Base-by-base conservation (phyloP, 2,888 invertebrate species). In the Melolontha melolontha region DNA sequence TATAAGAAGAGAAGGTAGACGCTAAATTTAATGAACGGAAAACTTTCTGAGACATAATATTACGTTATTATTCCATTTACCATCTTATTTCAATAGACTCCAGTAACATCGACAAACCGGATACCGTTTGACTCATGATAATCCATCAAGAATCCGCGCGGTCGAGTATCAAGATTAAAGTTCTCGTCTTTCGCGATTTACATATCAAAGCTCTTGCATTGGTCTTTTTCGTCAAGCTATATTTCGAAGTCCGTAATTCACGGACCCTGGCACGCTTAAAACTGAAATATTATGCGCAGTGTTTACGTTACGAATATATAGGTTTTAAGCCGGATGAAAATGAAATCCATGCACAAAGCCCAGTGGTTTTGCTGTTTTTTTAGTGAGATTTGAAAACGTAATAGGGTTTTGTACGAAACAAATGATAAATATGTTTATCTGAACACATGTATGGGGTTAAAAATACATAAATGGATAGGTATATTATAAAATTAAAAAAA, bases 191-290 rank as follows among this genome's bases (percentile, higher is more conserved):
- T 29, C 47, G 47, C 34, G 59, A 62, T 62, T 62, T 62, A 47
- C 59, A 62, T 62, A 62, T 62, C 59, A 62, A 62, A 62, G 59
- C 47, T 47, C 47, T 62, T 8, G 59, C 47, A 14, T n/a, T 34
- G 34, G 59, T 17, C 34, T 62, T 49, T 47, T 47, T 62, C 29
- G 47, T 47, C 22, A 16, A 47, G 59, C 16, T 14, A 47, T 12
- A 14, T 62, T 29, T 62, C 29, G 39, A 47, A 34, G 59, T 34
- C 16, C 34, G 47, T 47, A 47, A 47, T 62, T 47, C 47, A 62
- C 34, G 47, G 34, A 34, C 34, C 5, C 11, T 47, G 47, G 47
- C 59, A 62, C 59, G 59, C 47, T 16, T 47, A 39, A 62, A 62
- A 47, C 47, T 62, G 47, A 62, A 62, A 39, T 62, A 62, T 44